phyloP scores from a whole-genome alignment of 2,113 vertebrate species.

The Chitala chitala region DNA sequence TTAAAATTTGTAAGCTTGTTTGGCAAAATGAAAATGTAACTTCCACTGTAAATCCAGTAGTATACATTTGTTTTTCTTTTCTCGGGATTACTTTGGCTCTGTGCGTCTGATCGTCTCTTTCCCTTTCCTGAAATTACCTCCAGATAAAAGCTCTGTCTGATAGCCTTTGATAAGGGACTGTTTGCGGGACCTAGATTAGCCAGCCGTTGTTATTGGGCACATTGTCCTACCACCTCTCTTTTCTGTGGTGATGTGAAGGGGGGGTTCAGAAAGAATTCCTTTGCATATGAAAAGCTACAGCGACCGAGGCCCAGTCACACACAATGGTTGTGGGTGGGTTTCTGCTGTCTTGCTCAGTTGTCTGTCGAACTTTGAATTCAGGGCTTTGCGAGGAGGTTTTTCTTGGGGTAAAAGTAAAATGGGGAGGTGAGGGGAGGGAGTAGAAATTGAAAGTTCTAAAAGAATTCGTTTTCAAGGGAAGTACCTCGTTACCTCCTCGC shows the following conservation, averaged over 20 bases:
- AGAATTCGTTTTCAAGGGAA: background rate
- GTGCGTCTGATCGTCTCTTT: conserved; percentile 49
- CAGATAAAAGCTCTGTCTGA: conserved; percentile 54
- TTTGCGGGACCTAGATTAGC: conserved; percentile 64
- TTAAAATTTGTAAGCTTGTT: no score
- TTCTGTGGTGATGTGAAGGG: conserved; percentile 42
- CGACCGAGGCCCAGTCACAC: conserved; percentile 45
- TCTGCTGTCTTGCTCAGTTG: conserved; percentile 45
- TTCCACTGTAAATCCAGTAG: no score
- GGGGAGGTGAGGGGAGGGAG: conserved; percentile 12
- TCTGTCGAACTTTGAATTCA: conserved; percentile 36
- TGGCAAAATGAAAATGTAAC: no score
- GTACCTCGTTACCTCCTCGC: conserved; percentile 28
- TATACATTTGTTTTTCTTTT: background rate
- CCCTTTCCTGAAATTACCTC: conserved; percentile 52
- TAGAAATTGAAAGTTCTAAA: conserved; percentile 13
- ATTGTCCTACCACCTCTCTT: conserved; percentile 52
- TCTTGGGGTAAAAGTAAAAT: conserved; percentile 27
- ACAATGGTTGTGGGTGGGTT: conserved; percentile 48
- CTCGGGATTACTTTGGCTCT: conserved; percentile 26
- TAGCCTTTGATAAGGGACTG: conserved; percentile 50
- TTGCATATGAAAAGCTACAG: conserved; percentile 61
- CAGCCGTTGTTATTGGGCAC: conserved; percentile 48
- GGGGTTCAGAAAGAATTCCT: conserved; percentile 62
- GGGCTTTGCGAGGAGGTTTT: conserved; percentile 47